Evolutionary conservation across 2,888 invertebrate species (phyloP).

Genomic region (Latheticus oryzae): DNA sequence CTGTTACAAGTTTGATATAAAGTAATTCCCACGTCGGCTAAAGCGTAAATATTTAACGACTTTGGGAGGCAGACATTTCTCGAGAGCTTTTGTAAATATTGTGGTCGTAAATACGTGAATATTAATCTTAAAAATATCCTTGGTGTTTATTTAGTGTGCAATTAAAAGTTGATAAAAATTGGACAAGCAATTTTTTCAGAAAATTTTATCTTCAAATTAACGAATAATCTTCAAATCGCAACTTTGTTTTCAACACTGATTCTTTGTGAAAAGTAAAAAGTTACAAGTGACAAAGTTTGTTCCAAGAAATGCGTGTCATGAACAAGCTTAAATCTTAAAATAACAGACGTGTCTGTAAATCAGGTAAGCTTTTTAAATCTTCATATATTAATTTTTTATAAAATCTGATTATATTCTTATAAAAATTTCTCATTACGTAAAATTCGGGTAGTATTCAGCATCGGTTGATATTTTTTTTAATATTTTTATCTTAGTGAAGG

Average conservation of each 20-base stretch:
- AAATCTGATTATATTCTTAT: too few species aligned
- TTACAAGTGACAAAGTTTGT: too few species aligned
- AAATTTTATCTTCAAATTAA: too few species aligned
- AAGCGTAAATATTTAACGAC: constrained; percentile 34
- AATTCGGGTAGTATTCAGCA: not conserved
- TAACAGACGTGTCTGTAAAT: not conserved
- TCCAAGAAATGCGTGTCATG: too few species aligned
- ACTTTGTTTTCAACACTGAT: not conserved
- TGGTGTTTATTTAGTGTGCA: constrained; percentile 11
- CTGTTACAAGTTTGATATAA: constrained; percentile 1
- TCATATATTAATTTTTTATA: too few species aligned
- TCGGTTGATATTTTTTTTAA: not conserved
- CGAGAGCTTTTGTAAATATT: constrained; percentile 31
- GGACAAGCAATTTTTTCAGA: not conserved
- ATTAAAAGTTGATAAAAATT: constrained; percentile 4
- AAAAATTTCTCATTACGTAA: not conserved
- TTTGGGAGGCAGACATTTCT: constrained; percentile 25
- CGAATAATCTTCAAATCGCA: too few species aligned
- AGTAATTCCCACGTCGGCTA: constrained; percentile 22
- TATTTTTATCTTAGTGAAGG: constrained; percentile 11
- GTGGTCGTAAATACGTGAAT: constrained; percentile 30
- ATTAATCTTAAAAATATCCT: constrained; percentile 28
- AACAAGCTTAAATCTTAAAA: not conserved
- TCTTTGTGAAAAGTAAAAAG: too few species aligned
- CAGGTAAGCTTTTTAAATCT: too few species aligned